phyloP scores from a whole-genome alignment of 2,888 invertebrate species.

The Hydropsyche betteni region DNA sequence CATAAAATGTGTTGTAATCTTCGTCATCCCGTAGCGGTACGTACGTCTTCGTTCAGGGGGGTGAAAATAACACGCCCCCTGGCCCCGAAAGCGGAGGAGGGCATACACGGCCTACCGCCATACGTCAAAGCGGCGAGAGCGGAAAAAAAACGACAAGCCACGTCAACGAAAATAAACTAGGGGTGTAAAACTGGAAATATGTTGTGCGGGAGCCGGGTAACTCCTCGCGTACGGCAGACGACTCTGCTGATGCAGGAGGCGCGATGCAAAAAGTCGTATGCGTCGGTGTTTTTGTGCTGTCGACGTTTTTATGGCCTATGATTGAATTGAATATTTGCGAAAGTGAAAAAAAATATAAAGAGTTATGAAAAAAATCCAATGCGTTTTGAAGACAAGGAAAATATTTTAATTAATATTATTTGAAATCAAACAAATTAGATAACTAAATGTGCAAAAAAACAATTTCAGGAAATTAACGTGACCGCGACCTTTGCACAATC shows the following conservation, averaged over 20 bases:
- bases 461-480: no score
- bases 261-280: no score
- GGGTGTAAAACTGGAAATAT: constrained; percentile 50
- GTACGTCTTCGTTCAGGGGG: constrained; percentile 49
- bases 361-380: no score
- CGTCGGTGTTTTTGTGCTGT: no score
- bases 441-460: no score
- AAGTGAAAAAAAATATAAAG: no score
- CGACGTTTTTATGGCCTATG: no score
- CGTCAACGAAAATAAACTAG: constrained; percentile 52
- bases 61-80: constrained; percentile 5
- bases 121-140: constrained; percentile 43
- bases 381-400: no score
- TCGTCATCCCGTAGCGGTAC: constrained; percentile 50
- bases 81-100: background rate
- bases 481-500: background rate
- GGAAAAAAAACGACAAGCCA: constrained; percentile 49
- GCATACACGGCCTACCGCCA: constrained; percentile 18
- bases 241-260: constrained; percentile 40
- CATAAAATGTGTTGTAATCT: constrained; percentile 40
- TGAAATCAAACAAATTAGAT: no score
- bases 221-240: background rate
- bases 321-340: no score
- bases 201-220: constrained; percentile 24
- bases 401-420: no score